Evolutionary conservation across 2,888 invertebrate genomes (phyloP), one percentile per base, ranked within the genome.

Genomic region (Cryptocephalus moraei): DNA sequence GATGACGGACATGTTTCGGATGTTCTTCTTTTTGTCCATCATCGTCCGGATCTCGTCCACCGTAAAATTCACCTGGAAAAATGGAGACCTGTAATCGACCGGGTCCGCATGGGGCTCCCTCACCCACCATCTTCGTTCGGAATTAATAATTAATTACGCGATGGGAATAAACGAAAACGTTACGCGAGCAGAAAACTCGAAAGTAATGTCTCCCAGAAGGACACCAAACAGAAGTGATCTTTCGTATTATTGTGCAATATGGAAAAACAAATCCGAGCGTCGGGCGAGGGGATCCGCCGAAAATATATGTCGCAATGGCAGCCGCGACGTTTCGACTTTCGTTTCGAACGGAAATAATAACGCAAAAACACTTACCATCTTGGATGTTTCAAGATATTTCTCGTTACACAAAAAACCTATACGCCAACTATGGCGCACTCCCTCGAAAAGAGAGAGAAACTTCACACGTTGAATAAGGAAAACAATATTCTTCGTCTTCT

Each of bases 1-100:
- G 73, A 99, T 99, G 76, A 99, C 99, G 71, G 97, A 99, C 97
- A 99, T 99, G 79, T 99, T 99, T 73, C 99, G 87, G 80, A 99
- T 99, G 74, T 99, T 99, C 80, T 81, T 82, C 82, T 97, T 97
- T 76, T 92, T 92, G 91, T 99, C 97, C 99, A 99, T 99, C 87
- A 99, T 92, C 73, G 69, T 79, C 78, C 99, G 91, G 81, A 99
- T 97, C 81, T 99, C 95, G 81, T 97, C 97, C 78, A 99, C 92
- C 60, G 97, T 99, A 77, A 99, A 99, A 86, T 99, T 99, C 85
- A 99, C 99, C 99, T 97, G 64, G 39, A 72, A 58, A 41, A 49
- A 48, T 34, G 45, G 45, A 54, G 39, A 46, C 43, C 10, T 11
- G 36, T 45, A 32, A 38, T 48, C 33, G 39, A 46, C 40, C 32